Percentiles rank a stretch among this genome's conserved stretches.
phyloP scores from a whole-genome alignment of 2,888 invertebrate genomes.

The Antheraea yamamai region DNA sequence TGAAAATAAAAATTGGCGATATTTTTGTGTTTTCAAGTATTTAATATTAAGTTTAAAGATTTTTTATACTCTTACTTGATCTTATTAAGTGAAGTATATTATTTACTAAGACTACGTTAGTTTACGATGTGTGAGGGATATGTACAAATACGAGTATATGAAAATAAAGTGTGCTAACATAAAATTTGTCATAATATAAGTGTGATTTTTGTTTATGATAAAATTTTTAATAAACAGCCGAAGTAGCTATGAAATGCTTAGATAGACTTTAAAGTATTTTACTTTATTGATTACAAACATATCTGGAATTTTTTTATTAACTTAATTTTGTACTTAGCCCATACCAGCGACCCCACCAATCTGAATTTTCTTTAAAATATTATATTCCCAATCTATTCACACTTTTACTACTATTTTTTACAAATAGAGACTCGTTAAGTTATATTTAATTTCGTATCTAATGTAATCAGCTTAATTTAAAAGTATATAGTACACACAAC shows the following conservation, averaged over 20 bases:
- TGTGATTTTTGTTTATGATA: background rate
- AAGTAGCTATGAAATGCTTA: background rate
- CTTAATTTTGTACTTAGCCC: background rate
- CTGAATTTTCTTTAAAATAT: background rate
- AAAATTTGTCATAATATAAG: background rate
- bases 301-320: background rate
- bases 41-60: no score
- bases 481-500: no score
- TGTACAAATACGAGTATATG: background rate
- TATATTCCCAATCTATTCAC: background rate
- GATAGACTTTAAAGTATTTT: background rate
- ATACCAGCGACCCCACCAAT: background rate
- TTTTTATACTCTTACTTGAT: background rate
- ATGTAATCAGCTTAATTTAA: no score
- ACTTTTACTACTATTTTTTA: background rate
- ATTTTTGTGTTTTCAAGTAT: no score
- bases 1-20: no score
- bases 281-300: background rate
- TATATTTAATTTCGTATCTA: background rate
- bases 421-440: background rate
- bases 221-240: constrained; percentile 2
- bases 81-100: background rate
- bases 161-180: background rate
- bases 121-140: background rate
- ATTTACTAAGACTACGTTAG: background rate